Percentiles rank a stretch among this genome's conserved stretches.
Evolutionary conservation across 2,113 vertebrate species (phyloP).

Genomic region (Camelus dromedarius): DNA sequence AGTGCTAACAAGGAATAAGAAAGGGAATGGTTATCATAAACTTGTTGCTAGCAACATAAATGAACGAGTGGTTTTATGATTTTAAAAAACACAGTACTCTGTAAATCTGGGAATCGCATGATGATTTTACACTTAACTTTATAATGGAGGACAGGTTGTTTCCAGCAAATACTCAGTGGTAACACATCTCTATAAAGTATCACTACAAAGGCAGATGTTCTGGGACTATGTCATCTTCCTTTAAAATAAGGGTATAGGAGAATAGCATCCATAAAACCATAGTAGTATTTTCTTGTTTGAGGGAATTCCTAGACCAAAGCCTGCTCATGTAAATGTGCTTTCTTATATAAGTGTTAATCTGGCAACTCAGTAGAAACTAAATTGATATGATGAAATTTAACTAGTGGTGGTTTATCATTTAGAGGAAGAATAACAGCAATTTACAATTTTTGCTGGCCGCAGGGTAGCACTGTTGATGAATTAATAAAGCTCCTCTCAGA

Average conservation of each 20-base stretch:
- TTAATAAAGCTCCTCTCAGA: neutral
- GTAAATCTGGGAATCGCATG: neutral
- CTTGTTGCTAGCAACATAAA: neutral
- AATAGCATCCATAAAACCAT: neutral
- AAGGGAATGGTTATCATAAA: neutral
- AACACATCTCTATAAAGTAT: neutral
- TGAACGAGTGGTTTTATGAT: neutral
- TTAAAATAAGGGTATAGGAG: neutral
- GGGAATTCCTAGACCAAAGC: neutral
- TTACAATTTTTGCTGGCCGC: neutral
- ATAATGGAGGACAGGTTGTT: neutral
- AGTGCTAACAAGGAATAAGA: neutral
- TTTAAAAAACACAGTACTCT: neutral
- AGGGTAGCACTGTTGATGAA: neutral
- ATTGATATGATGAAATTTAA: neutral
- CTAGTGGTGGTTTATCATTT: neutral
- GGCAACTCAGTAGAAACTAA: neutral
- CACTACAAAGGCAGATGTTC: neutral
- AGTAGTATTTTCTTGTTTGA: neutral
- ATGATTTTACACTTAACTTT: constrained; percentile 16
- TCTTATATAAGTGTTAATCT: neutral
- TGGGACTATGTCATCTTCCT: neutral
- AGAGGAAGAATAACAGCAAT: neutral
- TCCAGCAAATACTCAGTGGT: neutral
- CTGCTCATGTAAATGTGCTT: neutral